Conservation (phyloP, 1,140 invertebrate genomes). For the Panulirus ornatus region DNA sequence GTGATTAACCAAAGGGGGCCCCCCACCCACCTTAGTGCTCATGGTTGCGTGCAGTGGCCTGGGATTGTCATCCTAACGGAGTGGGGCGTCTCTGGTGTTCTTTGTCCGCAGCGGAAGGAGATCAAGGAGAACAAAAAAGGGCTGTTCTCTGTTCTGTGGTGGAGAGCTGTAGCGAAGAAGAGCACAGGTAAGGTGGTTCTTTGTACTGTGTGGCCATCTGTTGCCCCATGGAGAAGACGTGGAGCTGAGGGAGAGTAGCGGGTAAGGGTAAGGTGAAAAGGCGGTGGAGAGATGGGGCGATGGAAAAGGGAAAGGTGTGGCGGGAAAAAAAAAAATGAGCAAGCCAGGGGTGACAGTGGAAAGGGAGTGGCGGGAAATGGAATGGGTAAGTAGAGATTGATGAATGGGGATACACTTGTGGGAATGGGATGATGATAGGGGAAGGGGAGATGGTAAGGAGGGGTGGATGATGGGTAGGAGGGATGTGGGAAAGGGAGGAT, state of each 20-base stretch:
- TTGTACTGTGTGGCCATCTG: not conserved
- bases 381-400: not conserved
- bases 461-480: not conserved
- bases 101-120: too few relatives aligned
- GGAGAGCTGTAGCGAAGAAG: too few relatives aligned
- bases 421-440: too few relatives aligned
- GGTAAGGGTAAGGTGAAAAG: not conserved
- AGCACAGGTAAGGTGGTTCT: not conserved
- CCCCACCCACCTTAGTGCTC: too few relatives aligned
- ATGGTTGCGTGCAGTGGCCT: too few relatives aligned
- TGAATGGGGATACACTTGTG: too few relatives aligned
- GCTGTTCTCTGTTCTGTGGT: too few relatives aligned
- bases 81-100: too few relatives aligned
- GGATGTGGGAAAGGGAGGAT: not conserved
- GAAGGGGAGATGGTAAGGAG: too few relatives aligned
- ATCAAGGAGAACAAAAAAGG: too few relatives aligned
- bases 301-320: not conserved
- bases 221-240: not conserved
- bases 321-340: not conserved
- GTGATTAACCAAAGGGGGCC: too few relatives aligned
- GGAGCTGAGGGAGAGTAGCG: not conserved
- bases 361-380: not conserved
- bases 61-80: too few relatives aligned
- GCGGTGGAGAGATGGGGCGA: not conserved
- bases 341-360: not conserved